phyloP scores from a whole-genome alignment of 2,888 invertebrate species.

The Byasa hedistus region DNA sequence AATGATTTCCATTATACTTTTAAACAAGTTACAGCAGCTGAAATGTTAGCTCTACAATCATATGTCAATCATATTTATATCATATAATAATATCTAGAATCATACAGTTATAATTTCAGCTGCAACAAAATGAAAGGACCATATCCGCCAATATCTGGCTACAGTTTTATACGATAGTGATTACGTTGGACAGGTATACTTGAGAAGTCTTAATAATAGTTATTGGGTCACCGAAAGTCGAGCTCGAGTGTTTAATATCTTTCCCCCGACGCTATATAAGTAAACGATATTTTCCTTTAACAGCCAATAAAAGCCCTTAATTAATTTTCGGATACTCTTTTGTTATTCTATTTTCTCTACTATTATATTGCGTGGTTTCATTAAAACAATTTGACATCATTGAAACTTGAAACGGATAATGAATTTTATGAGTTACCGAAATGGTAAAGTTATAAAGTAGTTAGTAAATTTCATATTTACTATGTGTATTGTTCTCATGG shows the following conservation, averaged over 20 bases:
- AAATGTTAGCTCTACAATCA: too few species aligned
- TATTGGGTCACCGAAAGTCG: conserved; percentile 4
- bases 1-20: too few species aligned
- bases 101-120: background rate
- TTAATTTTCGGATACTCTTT: conserved; percentile 3
- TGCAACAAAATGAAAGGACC: background rate
- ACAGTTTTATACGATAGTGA: background rate
- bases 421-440: background rate
- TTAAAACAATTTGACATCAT: background rate
- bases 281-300: conserved; percentile 5
- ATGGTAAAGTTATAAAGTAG: background rate
- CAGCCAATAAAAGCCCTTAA: conserved; percentile 6
- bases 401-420: background rate
- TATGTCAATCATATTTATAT: too few species aligned
- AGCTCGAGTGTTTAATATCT: conserved; percentile 15
- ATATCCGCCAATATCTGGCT: background rate
- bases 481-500: background rate
- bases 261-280: background rate
- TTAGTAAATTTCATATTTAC: background rate
- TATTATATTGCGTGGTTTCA: background rate
- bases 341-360: background rate
- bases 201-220: conserved; percentile 12
- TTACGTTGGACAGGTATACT: conserved; percentile 11
- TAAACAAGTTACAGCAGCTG: too few species aligned
- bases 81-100: too few species aligned